Percentiles rank a stretch among this genome's conserved stretches.
Evolutionary conservation across 64 coral and sea anemone species (phyloP).

Genomic region (Stylophora pistillata): DNA sequence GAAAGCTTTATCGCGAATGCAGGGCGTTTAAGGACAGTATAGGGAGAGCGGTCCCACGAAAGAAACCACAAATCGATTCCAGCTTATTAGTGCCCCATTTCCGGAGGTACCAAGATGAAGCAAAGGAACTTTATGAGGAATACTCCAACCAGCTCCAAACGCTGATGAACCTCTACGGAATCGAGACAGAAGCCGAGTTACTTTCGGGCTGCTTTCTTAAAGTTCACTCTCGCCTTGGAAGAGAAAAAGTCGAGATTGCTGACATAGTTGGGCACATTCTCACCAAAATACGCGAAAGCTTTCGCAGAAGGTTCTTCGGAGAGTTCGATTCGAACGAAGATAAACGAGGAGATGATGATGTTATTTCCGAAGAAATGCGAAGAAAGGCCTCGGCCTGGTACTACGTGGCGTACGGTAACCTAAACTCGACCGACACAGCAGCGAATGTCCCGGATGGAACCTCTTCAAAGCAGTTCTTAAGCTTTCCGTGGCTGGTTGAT

Average conservation of each 20-base stretch:
- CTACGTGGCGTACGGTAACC: constrained; percentile 74
- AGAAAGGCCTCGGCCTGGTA: constrained; percentile 95
- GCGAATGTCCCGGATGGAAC: neutral
- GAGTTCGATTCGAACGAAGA: constrained; percentile 73
- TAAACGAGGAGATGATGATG: constrained; percentile 5
- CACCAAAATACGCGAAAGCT: constrained; percentile 48
- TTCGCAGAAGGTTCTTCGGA: constrained; percentile 78
- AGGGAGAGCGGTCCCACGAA: constrained; percentile 19
- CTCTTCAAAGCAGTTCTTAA: constrained; percentile 52
- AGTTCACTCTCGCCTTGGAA: constrained; percentile 79
- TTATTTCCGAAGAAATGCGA: constrained; percentile 57
- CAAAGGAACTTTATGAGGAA: constrained; percentile 45
- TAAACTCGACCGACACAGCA: neutral
- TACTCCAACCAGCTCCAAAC: constrained; percentile 56
- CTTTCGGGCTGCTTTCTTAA: constrained; percentile 86
- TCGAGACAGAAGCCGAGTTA: constrained; percentile 84
- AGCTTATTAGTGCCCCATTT: constrained; percentile 72
- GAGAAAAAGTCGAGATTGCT: constrained; percentile 84
- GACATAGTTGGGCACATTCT: constrained; percentile 71
- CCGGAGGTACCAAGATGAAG: constrained; percentile 49
- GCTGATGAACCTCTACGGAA: constrained; percentile 90
- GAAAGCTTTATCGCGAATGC: constrained; percentile 90
- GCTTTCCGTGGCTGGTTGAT: constrained; percentile 97
- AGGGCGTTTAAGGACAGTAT: constrained; percentile 83
- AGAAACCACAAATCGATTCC: constrained; percentile 56